phyloP scores from a whole-genome alignment of 1,140 invertebrate species.

The Bombyx mori region DNA sequence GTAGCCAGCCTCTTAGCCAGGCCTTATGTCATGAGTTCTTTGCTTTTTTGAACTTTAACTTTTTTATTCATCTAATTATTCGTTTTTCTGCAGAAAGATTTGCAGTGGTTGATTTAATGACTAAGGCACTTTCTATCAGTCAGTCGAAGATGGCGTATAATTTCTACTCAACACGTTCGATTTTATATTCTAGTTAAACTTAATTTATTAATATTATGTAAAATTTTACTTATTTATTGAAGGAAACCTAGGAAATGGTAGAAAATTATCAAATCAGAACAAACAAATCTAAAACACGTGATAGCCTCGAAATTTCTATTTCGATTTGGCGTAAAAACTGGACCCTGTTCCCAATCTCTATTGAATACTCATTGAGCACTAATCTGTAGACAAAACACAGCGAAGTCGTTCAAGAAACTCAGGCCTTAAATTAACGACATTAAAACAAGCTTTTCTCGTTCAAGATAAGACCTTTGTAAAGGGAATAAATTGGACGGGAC shows the following conservation, averaged over 20 bases:
- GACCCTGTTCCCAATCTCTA: slow-evolving; percentile 7
- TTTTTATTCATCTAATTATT: neutral
- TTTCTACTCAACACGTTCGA: neutral
- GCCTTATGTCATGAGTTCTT: too few relatives aligned
- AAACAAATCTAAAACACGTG: too few relatives aligned
- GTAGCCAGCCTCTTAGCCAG: too few relatives aligned
- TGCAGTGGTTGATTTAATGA: neutral
- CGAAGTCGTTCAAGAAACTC: slow-evolving; percentile 42
- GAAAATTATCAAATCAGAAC: too few relatives aligned
- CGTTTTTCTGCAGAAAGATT: neutral
- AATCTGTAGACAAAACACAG: slow-evolving; percentile 25
- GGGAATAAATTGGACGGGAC: slow-evolving; percentile 43
- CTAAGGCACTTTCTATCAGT: neutral
- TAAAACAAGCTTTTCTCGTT: slow-evolving; percentile 57
- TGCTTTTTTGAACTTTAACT: too few relatives aligned
- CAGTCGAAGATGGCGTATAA: neutral
- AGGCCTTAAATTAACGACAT: slow-evolving; percentile 52
- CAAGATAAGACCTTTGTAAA: slow-evolving; percentile 51
- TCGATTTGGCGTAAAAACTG: neutral
- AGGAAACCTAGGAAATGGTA: too few relatives aligned
- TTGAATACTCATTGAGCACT: slow-evolving; percentile 14
- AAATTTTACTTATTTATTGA: too few relatives aligned
- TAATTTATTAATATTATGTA: too few relatives aligned
- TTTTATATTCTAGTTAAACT: too few relatives aligned
- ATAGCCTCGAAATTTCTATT: too few relatives aligned